These are phyloP conservation scores for Rugalucina vietnamica DNA, from an alignment of 2,888 invertebrate genomes.

Conservation along the genomic window DNA sequence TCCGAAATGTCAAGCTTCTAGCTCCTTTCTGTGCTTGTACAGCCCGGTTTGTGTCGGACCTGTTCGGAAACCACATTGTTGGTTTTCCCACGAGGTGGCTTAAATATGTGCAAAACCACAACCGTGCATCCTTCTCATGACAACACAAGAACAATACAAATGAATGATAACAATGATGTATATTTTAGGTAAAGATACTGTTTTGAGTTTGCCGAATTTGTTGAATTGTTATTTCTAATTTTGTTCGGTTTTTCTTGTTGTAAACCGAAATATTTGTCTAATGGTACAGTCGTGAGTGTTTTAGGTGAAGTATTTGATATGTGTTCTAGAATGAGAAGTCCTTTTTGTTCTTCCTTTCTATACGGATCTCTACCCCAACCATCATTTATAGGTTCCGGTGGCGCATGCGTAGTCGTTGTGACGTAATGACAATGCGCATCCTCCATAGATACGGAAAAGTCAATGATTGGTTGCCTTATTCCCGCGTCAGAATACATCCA, in stretches of 20 bases:
- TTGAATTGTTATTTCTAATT: not conserved
- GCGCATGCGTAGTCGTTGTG: conserved; percentile 41
- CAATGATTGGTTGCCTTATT: conserved; percentile 61
- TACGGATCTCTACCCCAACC: not conserved
- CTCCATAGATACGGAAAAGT: conserved; percentile 62
- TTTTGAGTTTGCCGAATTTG: too few relatives aligned
- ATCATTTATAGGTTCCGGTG: not conserved
- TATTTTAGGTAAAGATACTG: too few relatives aligned
- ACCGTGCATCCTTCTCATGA: too few relatives aligned
- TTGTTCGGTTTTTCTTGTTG: not conserved
- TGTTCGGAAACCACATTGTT: too few relatives aligned
- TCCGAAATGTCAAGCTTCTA: too few relatives aligned
- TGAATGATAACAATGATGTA: too few relatives aligned
- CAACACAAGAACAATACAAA: too few relatives aligned
- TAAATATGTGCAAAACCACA: too few relatives aligned
- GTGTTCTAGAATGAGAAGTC: not conserved
- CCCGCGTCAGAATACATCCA: conserved; percentile 69
- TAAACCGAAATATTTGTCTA: not conserved
- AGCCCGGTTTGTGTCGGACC: too few relatives aligned
- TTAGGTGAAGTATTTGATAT: not conserved
- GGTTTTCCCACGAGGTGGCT: too few relatives aligned
- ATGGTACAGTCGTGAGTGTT: not conserved
- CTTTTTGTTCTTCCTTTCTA: not conserved
- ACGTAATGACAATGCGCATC: conserved; percentile 66
- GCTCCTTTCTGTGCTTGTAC: too few relatives aligned